These are phyloP conservation scores for Amblyjoppa fuscipennis DNA, from an alignment of 2,888 invertebrate species.

Conservation along the genomic window DNA sequence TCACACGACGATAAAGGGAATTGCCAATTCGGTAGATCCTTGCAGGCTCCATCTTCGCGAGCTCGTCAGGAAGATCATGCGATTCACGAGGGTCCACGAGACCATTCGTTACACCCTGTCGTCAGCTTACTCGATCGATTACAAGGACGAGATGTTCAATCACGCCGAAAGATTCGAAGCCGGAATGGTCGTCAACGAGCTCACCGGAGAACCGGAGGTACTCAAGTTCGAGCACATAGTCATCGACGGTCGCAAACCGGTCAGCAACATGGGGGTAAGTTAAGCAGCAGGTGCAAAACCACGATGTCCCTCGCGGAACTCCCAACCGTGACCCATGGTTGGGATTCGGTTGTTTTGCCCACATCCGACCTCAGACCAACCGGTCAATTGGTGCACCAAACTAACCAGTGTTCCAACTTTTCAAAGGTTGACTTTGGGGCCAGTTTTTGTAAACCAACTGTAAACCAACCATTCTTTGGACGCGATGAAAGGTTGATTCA, in stretches of 20 bases:
- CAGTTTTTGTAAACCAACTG: too few relatives aligned
- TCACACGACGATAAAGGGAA: slow-evolving; percentile 84
- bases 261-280: slow-evolving; percentile 59
- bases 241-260: slow-evolving; percentile 71
- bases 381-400: too few relatives aligned
- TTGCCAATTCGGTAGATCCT: slow-evolving; percentile 84
- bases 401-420: too few relatives aligned
- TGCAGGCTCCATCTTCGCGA: slow-evolving; percentile 81
- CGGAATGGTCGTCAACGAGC: slow-evolving; percentile 78
- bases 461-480: too few relatives aligned
- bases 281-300: neutral
- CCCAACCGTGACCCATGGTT: too few relatives aligned
- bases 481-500: too few relatives aligned
- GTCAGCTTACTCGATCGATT: slow-evolving; percentile 82
- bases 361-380: too few relatives aligned
- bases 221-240: slow-evolving; percentile 75
- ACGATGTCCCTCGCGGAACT: too few relatives aligned
- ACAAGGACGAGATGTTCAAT: slow-evolving; percentile 83
- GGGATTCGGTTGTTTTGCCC: too few relatives aligned
- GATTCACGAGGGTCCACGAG: slow-evolving; percentile 79
- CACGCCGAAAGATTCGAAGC: slow-evolving; percentile 82
- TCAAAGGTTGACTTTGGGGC: too few relatives aligned
- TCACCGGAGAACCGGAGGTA: slow-evolving; percentile 80
- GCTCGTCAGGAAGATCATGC: slow-evolving; percentile 81
- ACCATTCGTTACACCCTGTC: slow-evolving; percentile 76